Evolutionary conservation across 1,140 invertebrate species (phyloP), one percentile per base, ranked within the genome.

Genomic region (Drosophila fuyamai): DNA sequence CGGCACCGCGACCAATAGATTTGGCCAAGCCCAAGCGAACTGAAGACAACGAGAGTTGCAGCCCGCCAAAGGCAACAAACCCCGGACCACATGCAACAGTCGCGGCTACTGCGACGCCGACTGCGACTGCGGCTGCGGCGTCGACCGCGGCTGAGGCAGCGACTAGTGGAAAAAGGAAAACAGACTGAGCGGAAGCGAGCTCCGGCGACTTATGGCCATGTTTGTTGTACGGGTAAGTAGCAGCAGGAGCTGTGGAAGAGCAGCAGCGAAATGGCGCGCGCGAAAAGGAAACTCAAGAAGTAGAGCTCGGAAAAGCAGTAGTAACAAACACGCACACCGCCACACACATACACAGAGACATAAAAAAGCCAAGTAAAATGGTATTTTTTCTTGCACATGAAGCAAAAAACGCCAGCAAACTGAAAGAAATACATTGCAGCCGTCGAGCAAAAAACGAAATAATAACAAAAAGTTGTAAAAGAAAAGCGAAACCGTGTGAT

Each of bases 401-500:
- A 85, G 81, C 67, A 89, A 88, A 86, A 88, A 88, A 89, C 71
- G 74, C 66, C 68, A 89, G 84, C 84, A 75, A 71, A 88, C 76
- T 81, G 80, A 88, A 88, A 88, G 84, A 88, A 88, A 88, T 88
- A 89, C 84, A 88, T 88, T 88, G 73, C 76, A 67, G 68, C 68
- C 81, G 79, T 68, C 74, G 81, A 81, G 84, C 76, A 88, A 89
- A 88, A 88, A 88, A 80, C 83, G 83, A 88, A 89, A 88, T 88
- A 88, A 88, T 88, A 88, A 84, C 84, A 88, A 88, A 89, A 88
- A 88, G 83, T 86, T 89, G 84, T 83, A 88, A 88, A 88, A 88
- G 84, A 88, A 88, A 88, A 88, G 84, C 84, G 84, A 88, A 88
- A 89, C 84, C 85, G 83, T 86, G 83, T 86, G 83, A 89, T 88